A percentile compares a stretch with the other conserved stretches of the same genome.
Evolutionary conservation across 1,140 invertebrate species (phyloP).

Genomic region (Wasmannia auropunctata): DNA sequence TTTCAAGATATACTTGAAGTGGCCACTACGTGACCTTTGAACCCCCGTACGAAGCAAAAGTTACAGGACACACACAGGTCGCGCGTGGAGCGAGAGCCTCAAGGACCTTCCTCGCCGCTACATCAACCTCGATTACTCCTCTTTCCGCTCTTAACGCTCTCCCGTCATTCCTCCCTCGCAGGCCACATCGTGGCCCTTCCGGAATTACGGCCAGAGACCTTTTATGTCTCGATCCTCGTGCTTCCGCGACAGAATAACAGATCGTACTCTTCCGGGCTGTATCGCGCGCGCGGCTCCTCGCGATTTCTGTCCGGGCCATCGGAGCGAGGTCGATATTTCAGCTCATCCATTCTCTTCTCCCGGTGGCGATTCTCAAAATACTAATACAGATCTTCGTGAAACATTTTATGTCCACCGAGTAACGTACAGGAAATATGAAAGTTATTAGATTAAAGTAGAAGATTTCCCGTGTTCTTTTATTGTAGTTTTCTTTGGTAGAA

Average conservation of each 20-base stretch:
- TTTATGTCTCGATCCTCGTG: conserved; percentile 34
- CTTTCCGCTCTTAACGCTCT: conserved; percentile 35
- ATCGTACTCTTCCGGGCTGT: conserved; percentile 26
- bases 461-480: background rate
- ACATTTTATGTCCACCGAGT: background rate
- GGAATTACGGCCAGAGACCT: conserved; percentile 41
- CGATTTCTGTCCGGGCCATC: conserved; percentile 17
- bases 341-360: background rate
- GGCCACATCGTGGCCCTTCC: conserved; percentile 27
- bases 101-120: conserved; percentile 40
- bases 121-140: conserved; percentile 59
- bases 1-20: conserved; percentile 47
- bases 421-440: background rate
- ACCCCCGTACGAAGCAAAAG: conserved; percentile 44
- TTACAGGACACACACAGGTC: conserved; percentile 31
- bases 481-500: background rate
- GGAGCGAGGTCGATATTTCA: conserved; percentile 15
- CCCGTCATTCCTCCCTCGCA: background rate
- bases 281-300: background rate
- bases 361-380: conserved; percentile 11
- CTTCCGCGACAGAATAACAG: conserved; percentile 53
- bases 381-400: background rate
- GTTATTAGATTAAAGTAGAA: background rate
- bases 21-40: conserved; percentile 48
- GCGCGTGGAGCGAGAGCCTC: background rate